phyloP scores from a whole-genome alignment of 2,113 vertebrate genomes.

The Pelobates fuscus region DNA sequence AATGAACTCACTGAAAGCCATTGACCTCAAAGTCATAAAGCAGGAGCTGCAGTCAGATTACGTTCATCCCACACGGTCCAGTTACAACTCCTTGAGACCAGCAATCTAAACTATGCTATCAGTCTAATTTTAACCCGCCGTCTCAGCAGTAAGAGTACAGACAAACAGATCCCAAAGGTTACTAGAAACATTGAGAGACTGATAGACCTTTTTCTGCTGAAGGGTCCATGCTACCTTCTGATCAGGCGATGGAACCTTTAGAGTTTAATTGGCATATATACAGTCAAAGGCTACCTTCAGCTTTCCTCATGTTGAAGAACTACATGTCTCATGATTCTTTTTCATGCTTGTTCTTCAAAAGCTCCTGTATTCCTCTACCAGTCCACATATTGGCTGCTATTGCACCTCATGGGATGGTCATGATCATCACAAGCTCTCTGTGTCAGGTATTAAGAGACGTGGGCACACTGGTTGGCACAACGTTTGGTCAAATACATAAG shows the following conservation, averaged over 20 bases:
- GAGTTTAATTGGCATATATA: not conserved
- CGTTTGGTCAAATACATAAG: too few species aligned
- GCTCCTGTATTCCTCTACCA: too few species aligned
- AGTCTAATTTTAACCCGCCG: constrained; percentile 34
- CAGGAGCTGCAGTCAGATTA: constrained; percentile 25
- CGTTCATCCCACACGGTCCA: constrained; percentile 20
- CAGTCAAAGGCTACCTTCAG: too few species aligned
- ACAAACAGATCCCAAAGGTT: constrained; percentile 20
- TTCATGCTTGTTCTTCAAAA: too few species aligned
- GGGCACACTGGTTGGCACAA: too few species aligned
- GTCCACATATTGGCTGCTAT: too few species aligned
- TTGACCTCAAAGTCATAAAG: constrained; percentile 33
- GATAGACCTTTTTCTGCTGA: not conserved
- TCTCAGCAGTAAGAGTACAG: constrained; percentile 38
- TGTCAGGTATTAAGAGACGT: too few species aligned
- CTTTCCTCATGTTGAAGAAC: too few species aligned
- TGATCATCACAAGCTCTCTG: too few species aligned
- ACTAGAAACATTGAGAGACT: not conserved
- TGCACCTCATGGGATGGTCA: too few species aligned
- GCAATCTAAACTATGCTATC: constrained; percentile 27
- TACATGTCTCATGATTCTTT: too few species aligned
- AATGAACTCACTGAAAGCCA: constrained; percentile 3
- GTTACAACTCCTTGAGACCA: constrained; percentile 30
- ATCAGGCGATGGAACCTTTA: not conserved
- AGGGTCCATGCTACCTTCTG: not conserved